Conservation (phyloP, 1,140 invertebrate species). For the Triops longicaudatus region DNA sequence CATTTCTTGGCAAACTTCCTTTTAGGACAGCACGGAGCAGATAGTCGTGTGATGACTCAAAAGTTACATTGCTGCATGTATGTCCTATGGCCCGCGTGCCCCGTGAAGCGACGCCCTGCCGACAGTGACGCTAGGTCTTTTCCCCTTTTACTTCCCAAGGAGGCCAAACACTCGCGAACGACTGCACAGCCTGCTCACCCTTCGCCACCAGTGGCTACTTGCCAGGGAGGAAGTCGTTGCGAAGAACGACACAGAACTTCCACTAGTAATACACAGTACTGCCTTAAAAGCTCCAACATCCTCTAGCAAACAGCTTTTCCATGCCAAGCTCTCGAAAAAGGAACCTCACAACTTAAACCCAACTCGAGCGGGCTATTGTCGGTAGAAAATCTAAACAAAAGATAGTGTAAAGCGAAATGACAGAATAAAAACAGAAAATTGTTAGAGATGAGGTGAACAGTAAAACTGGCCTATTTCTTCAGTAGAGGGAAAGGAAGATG, state of each 20-base stretch:
- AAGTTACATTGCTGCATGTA: neutral
- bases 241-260: constrained; percentile 2
- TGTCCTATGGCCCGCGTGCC: no score
- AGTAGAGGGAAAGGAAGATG: no score
- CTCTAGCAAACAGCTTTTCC: constrained; percentile 11
- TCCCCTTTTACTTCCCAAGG: neutral
- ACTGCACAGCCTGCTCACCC: neutral
- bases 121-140: neutral
- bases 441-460: no score
- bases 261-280: constrained; percentile 8
- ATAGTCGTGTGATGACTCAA: neutral
- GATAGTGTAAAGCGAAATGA: no score
- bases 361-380: neutral
- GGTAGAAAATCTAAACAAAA: neutral
- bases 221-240: constrained; percentile 9
- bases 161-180: neutral
- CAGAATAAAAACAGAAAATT: no score
- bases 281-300: constrained; percentile 14
- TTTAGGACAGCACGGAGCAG: neutral
- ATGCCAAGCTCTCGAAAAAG: neutral
- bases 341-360: neutral
- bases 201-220: neutral
- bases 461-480: no score
- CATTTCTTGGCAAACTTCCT: neutral
- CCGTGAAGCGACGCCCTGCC: neutral